Base-by-base conservation (phyloP, 2,113 vertebrate genomes). In the Equus przewalskii region DNA sequence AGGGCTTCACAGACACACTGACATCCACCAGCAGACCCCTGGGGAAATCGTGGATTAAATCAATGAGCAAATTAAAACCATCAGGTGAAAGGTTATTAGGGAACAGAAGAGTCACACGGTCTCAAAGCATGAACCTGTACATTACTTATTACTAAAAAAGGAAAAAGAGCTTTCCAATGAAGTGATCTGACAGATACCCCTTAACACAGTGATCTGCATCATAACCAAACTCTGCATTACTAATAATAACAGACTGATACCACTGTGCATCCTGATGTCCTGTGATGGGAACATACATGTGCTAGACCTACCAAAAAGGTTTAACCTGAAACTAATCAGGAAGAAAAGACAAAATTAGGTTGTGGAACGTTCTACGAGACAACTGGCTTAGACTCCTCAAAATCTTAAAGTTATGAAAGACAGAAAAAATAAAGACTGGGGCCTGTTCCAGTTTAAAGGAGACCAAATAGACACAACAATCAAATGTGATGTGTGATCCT, bases 311-410 rank as follows among this genome's bases (percentile, higher is more conserved):
- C 28, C 36, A 89, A 87, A 96, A 79, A 78, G 1, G 9, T 33
- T 82, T 51, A 67, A 93, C 36, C 49, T n/a, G 67, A 89, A 96
- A 86, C 62, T 65, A 82, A 76, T 33, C 30, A 81, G 67, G 67
- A 92, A 89, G 18, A 94, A 56, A 84, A 80, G 46, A 75, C 69
- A 97, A 81, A 92, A 75, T 70, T 16, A 81, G 56, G 86, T 33
- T 81, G 65, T 75, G 26, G 46, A 92, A 26, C 36, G 89, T n/a
- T 69, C 60, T 85, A 67, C 21, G 88, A 93, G 26, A 82, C 86
- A 91, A 91, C 9, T 95, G 54, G 56, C 33, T 22, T 51, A 91
- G 58, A 89, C 0, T 28, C 24, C 15, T 64, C 51, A 88, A 78
- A 84, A 91, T 70, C 22, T 69, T 41, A 78, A 75, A 56, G 26